phyloP scores from a whole-genome alignment of 2,113 vertebrate genomes.

The Heterotis niloticus region DNA sequence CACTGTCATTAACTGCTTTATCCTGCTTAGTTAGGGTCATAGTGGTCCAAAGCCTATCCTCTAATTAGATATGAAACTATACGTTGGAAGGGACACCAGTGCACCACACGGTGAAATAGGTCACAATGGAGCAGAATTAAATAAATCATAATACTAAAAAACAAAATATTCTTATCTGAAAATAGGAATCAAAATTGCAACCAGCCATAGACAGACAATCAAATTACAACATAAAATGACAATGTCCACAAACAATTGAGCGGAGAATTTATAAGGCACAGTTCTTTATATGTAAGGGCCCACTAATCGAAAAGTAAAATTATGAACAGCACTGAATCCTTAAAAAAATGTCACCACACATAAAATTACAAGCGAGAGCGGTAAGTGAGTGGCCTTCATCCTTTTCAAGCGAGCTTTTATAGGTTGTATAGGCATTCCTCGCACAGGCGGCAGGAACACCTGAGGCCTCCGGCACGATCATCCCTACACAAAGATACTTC shows the following conservation, averaged over 20 bases:
- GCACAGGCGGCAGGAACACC: too few species aligned
- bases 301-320: not conserved
- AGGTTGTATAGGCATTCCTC: too few species aligned
- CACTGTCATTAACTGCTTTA: too few species aligned
- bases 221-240: constrained; percentile 18
- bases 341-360: not conserved
- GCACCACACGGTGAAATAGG: not conserved
- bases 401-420: not conserved
- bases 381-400: not conserved
- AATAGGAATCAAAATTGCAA: not conserved
- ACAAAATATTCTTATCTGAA: constrained; percentile 6
- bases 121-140: constrained; percentile 14
- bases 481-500: not conserved
- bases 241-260: not conserved
- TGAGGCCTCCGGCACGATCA: too few species aligned
- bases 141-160: not conserved
- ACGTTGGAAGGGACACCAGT: too few species aligned
- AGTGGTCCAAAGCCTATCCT: too few species aligned
- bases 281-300: too few species aligned
- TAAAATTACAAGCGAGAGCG: not conserved
- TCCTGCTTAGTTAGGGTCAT: too few species aligned
- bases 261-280: not conserved
- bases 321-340: not conserved
- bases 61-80: too few species aligned
- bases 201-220: constrained; percentile 1